These are phyloP conservation scores for Nephrocerus scutellatus DNA, from an alignment of 2,888 invertebrate genomes.

Conservation along the genomic window DNA sequence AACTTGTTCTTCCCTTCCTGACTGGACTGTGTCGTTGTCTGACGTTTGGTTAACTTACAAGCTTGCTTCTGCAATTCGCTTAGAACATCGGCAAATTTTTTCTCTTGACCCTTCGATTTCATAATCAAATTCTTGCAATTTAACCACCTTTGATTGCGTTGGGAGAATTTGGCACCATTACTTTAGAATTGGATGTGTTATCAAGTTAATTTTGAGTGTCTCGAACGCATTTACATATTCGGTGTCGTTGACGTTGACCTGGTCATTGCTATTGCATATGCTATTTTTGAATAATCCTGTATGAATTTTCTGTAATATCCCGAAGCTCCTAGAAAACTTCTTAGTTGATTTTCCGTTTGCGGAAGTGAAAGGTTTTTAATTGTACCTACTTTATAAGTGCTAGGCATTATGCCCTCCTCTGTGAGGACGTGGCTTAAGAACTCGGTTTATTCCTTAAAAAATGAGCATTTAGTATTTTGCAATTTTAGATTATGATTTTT, in stretches of 20 bases:
- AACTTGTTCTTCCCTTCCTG: conserved; percentile 6
- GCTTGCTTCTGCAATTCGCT: conserved; percentile 2
- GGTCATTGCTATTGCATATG: background rate
- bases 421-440: no score
- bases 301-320: no score
- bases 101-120: conserved; percentile 2
- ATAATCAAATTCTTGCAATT: background rate
- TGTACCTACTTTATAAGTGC: no score
- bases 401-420: no score
- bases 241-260: background rate
- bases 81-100: no score
- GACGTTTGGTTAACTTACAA: conserved; percentile 7
- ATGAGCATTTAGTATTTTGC: no score
- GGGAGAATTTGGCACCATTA: background rate
- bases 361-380: no score
- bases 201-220: conserved; percentile 1
- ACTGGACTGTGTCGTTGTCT: conserved; percentile 7
- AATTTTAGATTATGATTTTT: no score
- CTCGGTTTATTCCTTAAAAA: no score
- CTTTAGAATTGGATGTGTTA: background rate
- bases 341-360: no score
- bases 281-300: conserved; percentile 5
- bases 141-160: conserved; percentile 2
- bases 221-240: no score
- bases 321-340: no score